These are phyloP conservation scores for Acyrthosiphon pisum DNA, from an alignment of 1,140 invertebrate species.

Conservation along the genomic window DNA sequence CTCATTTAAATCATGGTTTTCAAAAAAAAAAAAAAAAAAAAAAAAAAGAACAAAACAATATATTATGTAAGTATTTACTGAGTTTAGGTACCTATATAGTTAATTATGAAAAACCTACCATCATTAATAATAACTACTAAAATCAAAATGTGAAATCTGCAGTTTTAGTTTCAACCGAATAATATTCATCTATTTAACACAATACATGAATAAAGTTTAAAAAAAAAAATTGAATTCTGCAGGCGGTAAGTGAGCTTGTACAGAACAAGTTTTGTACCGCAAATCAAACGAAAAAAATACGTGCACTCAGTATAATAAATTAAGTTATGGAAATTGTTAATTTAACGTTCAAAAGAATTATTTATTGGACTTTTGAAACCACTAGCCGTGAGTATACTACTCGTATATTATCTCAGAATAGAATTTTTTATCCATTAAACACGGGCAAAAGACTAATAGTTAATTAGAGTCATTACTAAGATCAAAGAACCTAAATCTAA, in stretches of 20 bases:
- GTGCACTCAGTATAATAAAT: not conserved
- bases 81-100: not conserved
- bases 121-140: not conserved
- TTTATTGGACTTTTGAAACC: not conserved
- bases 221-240: not conserved
- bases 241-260: not conserved
- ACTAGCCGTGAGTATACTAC: not conserved
- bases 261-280: not conserved
- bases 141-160: not conserved
- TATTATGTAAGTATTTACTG: not conserved
- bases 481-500: not conserved
- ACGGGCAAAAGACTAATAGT: not conserved
- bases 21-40: too few relatives aligned
- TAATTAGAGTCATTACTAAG: not conserved
- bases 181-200: not conserved
- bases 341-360: not conserved
- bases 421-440: not conserved
- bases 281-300: not conserved
- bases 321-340: not conserved
- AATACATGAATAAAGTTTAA: not conserved
- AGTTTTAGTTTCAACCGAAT: not conserved
- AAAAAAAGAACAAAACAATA: not conserved
- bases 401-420: not conserved
- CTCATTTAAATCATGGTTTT: not conserved
- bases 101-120: not conserved